Percentiles rank a stretch among this genome's conserved stretches.
phyloP scores from a whole-genome alignment of 2,797 vertebrate species.

The Chelidonichthys spinosus region DNA sequence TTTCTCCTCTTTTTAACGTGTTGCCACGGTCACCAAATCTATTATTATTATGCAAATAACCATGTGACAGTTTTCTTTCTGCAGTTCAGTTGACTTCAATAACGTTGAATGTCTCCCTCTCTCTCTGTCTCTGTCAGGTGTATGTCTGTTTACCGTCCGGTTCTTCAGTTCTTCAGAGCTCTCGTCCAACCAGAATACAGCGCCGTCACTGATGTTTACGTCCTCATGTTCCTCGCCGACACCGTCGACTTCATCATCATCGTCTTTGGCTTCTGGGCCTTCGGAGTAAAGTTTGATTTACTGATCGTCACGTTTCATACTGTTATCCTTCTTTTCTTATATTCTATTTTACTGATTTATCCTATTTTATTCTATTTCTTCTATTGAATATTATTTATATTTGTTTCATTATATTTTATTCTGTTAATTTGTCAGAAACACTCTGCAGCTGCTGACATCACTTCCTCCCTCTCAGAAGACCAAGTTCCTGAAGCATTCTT shows the following conservation, averaged over 20 bases:
- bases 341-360: not conserved
- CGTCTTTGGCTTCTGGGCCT: constrained; percentile 97
- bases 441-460: constrained; percentile 95
- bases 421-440: constrained; percentile 87
- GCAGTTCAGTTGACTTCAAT: too few species aligned
- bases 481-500: constrained; percentile 95
- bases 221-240: constrained; percentile 96
- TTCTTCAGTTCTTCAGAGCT: constrained; percentile 92
- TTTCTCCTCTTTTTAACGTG: too few species aligned
- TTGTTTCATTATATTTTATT: not conserved
- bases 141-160: constrained; percentile 89
- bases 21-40: too few species aligned
- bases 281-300: constrained; percentile 87
- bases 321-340: not conserved
- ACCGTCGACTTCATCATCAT: constrained; percentile 97
- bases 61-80: too few species aligned
- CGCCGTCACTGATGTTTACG: constrained; percentile 95
- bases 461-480: constrained; percentile 95
- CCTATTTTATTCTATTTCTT: not conserved
- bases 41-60: too few species aligned
- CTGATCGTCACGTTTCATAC: not conserved
- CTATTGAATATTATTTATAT: too few species aligned
- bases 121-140: constrained; percentile 75
- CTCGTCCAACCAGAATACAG: constrained; percentile 96
- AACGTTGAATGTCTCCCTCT: not conserved